Conservation (phyloP, 2,888 invertebrate species). For the Osedax frankpressi region DNA sequence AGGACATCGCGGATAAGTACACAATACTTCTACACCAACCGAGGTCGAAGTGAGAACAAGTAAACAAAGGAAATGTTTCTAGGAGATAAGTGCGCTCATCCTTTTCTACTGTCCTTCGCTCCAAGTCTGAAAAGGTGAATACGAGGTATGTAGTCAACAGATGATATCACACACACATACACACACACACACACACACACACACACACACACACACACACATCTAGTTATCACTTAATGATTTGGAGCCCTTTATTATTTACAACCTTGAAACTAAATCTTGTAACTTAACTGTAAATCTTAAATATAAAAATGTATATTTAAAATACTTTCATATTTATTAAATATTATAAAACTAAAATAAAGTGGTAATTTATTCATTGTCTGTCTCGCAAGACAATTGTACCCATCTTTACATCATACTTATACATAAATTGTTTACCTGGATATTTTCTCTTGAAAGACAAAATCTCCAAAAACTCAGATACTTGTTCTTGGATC, state of each 20-base stretch:
- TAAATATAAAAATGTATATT: too few relatives aligned
- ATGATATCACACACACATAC: neutral
- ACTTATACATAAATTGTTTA: conserved; percentile 25
- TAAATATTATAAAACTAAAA: too few relatives aligned
- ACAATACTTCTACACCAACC: conserved; percentile 53
- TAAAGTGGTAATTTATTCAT: too few relatives aligned
- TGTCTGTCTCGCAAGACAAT: too few relatives aligned
- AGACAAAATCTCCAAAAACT: conserved; percentile 83
- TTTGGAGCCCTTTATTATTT: too few relatives aligned
- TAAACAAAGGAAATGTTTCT: conserved; percentile 60
- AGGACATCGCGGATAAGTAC: too few relatives aligned
- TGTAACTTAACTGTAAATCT: too few relatives aligned
- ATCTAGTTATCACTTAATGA: too few relatives aligned
- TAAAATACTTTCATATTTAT: too few relatives aligned
- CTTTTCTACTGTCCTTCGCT: conserved; percentile 70
- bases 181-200: conserved; percentile 3
- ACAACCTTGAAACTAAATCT: too few relatives aligned
- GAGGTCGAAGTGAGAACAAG: conserved; percentile 78
- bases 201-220: neutral
- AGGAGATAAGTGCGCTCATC: conserved; percentile 78
- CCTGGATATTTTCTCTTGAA: conserved; percentile 71
- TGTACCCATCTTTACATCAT: too few relatives aligned
- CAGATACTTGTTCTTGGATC: conserved; percentile 89
- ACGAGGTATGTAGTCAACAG: neutral
- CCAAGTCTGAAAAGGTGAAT: conserved; percentile 57